Conservation (phyloP, 92 coral and sea anemone species). For the Pocillopora grandis region DNA sequence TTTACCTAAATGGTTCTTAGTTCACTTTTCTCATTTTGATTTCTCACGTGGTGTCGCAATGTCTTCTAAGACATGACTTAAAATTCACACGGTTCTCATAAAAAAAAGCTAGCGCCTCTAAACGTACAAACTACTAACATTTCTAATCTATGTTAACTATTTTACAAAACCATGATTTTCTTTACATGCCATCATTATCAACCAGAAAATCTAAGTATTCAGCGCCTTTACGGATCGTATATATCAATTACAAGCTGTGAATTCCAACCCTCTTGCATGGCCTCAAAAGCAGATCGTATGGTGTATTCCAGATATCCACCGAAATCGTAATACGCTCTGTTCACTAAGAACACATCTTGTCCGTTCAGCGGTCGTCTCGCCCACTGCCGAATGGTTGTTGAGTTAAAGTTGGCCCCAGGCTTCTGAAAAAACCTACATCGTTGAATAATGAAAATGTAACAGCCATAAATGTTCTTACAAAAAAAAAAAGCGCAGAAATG, state of each 20-base stretch:
- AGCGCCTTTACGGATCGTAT: no score
- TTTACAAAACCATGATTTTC: no score
- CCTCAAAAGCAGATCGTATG: neutral
- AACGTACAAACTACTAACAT: no score
- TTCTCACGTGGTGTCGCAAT: no score
- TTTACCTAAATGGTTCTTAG: no score
- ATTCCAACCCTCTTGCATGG: constrained; percentile 23
- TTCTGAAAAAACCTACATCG: constrained; percentile 17
- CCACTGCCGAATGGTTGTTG: constrained; percentile 1
- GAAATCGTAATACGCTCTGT: constrained; percentile 26
- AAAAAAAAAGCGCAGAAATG: neutral
- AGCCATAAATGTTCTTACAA: neutral
- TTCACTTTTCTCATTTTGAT: no score
- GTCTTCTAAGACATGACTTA: no score
- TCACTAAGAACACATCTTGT: constrained; percentile 24
- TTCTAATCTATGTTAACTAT: no score
- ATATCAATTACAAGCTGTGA: neutral
- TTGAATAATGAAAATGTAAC: neutral
- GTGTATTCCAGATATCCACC: constrained; percentile 26
- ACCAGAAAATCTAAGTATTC: no score
- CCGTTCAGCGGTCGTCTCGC: constrained; percentile 33
- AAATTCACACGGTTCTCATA: no score
- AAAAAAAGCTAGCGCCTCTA: no score
- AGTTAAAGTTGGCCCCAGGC: neutral
- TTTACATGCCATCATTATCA: no score